These are phyloP conservation scores for Xanthorhoe spadicearia DNA, from an alignment of 2,888 invertebrate species.

Conservation along the genomic window DNA sequence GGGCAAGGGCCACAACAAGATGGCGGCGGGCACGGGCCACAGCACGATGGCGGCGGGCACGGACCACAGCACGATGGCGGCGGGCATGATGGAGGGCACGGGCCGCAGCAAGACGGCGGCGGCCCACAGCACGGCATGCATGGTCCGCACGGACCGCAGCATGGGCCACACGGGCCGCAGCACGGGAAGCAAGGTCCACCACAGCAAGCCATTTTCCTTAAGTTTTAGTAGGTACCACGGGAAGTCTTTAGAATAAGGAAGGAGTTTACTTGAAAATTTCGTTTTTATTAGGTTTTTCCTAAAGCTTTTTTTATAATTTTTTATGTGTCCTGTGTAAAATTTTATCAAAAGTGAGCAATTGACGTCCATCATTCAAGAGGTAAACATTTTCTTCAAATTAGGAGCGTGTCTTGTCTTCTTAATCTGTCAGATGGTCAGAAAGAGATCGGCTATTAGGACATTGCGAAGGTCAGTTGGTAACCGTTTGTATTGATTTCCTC, in stretches of 20 bases:
- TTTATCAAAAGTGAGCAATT: constrained; percentile 51
- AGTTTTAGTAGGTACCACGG: constrained; percentile 36
- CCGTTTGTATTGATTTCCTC: no score
- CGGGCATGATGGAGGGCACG: constrained; percentile 31
- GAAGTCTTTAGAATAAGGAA: constrained; percentile 33
- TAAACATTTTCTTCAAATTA: constrained; percentile 27
- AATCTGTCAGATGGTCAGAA: not conserved
- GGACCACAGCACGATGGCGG: constrained; percentile 19
- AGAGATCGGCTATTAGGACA: constrained; percentile 1
- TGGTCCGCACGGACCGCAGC: constrained; percentile 38
- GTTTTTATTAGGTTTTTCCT: constrained; percentile 41
- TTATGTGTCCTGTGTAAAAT: constrained; percentile 54
- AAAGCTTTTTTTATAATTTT: constrained; percentile 44
- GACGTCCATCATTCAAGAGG: constrained; percentile 19
- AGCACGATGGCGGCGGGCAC: constrained; percentile 39
- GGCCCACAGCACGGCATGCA: constrained; percentile 40
- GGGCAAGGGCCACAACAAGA: constrained; percentile 35
- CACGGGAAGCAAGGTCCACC: constrained; percentile 42
- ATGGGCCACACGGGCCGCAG: constrained; percentile 41
- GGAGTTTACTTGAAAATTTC: constrained; percentile 51
- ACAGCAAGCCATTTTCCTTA: constrained; percentile 48
- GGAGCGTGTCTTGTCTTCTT: constrained; percentile 13
- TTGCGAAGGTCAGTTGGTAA: no score
- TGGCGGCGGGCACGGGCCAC: constrained; percentile 30
- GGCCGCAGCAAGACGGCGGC: constrained; percentile 22